Percentiles rank a stretch among this genome's conserved stretches.
Evolutionary conservation across 2,113 vertebrate species (phyloP).

Genomic region (Spermophilus dauricus): DNA sequence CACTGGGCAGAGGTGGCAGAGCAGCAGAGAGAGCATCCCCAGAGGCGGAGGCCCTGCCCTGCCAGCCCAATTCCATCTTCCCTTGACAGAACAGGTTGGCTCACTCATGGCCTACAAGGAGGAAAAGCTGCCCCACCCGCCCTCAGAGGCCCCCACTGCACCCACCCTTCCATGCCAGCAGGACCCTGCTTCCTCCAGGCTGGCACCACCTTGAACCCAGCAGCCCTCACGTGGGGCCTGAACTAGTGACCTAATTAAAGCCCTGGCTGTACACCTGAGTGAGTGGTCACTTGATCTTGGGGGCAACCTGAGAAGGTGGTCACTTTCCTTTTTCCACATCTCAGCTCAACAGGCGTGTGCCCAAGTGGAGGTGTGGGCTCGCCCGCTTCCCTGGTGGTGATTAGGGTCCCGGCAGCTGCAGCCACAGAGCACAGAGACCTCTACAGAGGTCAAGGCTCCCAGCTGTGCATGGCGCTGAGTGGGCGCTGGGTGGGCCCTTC

Average conservation of each 20-base stretch:
- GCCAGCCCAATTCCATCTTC: no score
- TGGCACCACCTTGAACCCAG: background rate
- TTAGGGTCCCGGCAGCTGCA: background rate
- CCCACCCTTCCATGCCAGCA: accelerated
- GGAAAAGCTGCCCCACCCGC: background rate
- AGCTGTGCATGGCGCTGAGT: background rate
- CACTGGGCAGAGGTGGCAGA: background rate
- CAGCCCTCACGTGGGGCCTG: background rate
- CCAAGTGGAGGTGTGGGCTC: background rate
- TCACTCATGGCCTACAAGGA: no score
- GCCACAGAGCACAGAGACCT: background rate
- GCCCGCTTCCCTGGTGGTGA: background rate
- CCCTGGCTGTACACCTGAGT: background rate
- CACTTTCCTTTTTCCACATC: slow-evolving; percentile 65
- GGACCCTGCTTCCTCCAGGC: background rate
- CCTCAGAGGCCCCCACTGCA: no score
- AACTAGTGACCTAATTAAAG: slow-evolving; percentile 70
- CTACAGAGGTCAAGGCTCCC: background rate
- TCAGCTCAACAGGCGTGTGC: slow-evolving; percentile 64
- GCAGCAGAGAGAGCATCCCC: background rate
- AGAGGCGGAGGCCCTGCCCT: background rate
- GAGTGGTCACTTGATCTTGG: slow-evolving; percentile 65
- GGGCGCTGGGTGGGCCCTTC: no score
- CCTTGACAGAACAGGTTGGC: no score
- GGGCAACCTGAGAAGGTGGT: slow-evolving; percentile 80